Conservation (phyloP, 2,888 invertebrate genomes). For the Epirrhoe alternata region DNA sequence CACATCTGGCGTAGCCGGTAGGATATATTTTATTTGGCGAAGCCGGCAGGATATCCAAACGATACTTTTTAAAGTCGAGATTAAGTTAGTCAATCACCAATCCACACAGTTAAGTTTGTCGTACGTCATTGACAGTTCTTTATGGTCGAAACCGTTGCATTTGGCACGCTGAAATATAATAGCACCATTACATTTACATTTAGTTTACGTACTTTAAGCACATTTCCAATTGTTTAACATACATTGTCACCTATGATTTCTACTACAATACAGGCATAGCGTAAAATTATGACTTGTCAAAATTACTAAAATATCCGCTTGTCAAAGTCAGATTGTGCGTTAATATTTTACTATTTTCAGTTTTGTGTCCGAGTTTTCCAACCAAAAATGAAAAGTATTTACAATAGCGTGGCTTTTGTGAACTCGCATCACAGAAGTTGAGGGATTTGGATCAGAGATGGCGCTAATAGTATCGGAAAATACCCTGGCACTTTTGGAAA, state of each 20-base stretch:
- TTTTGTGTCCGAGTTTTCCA: conserved; percentile 54
- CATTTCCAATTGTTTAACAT: conserved; percentile 17
- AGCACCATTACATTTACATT: conserved; percentile 22
- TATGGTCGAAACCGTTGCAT: conserved; percentile 15
- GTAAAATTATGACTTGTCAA: conserved; percentile 4
- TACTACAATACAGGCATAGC: background rate
- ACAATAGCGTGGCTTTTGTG: conserved; percentile 42
- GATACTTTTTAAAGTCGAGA: background rate
- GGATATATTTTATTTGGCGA: background rate
- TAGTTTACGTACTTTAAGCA: conserved; percentile 16
- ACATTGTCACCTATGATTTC: conserved; percentile 5
- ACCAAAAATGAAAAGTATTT: conserved; percentile 52
- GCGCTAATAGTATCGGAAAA: conserved; percentile 4
- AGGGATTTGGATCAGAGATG: conserved; percentile 2
- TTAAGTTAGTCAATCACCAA: background rate
- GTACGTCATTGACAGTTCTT: conserved; percentile 12
- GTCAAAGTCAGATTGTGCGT: conserved; percentile 56
- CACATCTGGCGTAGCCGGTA: conserved; percentile 7
- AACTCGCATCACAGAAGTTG: conserved; percentile 1
- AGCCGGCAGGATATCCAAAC: conserved; percentile 5
- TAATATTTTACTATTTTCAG: conserved; percentile 72
- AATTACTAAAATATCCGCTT: conserved; percentile 11
- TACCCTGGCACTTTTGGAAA: conserved; percentile 8
- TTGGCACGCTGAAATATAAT: conserved; percentile 22
- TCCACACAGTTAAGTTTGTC: conserved; percentile 18